These are phyloP conservation scores for Drosophila athabasca DNA, from an alignment of 1,140 invertebrate genomes.

Conservation along the genomic window DNA sequence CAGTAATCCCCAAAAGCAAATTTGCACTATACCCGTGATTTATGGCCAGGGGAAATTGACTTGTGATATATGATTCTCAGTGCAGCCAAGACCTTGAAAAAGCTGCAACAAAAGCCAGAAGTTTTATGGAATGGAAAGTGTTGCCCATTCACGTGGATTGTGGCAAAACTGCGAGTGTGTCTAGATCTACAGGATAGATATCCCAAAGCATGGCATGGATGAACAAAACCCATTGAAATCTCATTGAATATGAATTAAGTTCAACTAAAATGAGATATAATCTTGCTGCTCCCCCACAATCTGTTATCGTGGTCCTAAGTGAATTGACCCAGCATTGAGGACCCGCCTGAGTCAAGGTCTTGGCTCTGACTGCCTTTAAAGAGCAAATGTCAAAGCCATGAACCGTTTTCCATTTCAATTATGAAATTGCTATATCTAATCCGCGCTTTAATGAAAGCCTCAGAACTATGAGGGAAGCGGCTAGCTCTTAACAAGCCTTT, in stretches of 20 bases:
- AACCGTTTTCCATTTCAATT: slow-evolving; percentile 36
- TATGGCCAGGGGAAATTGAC: slow-evolving; percentile 73
- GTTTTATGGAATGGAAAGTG: not conserved
- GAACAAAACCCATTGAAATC: not conserved
- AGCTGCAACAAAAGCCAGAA: slow-evolving; percentile 26
- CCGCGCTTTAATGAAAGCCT: slow-evolving; percentile 29
- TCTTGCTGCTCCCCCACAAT: slow-evolving; percentile 1
- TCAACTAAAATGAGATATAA: slow-evolving; percentile 17
- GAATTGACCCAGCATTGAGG: slow-evolving; percentile 10
- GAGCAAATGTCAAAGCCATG: slow-evolving; percentile 13
- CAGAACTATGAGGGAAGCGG: slow-evolving; percentile 8
- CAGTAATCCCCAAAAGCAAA: slow-evolving; percentile 35
- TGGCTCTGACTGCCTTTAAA: slow-evolving; percentile 1
- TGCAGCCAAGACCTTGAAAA: slow-evolving; percentile 57
- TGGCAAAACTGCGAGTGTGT: too few species aligned
- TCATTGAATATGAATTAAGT: slow-evolving; percentile 27
- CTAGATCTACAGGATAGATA: too few species aligned
- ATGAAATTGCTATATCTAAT: slow-evolving; percentile 24
- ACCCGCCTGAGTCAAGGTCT: slow-evolving; percentile 14
- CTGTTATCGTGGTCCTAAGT: slow-evolving; percentile 4
- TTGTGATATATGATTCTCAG: slow-evolving; percentile 65
- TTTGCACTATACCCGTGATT: slow-evolving; percentile 65
- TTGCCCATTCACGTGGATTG: not conserved
- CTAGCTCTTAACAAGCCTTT: slow-evolving; percentile 9
- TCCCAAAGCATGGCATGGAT: too few species aligned